These are phyloP conservation scores for Heteractis magnifica DNA, from an alignment of 92 coral and sea anemone genomes.

Conservation along the genomic window DNA sequence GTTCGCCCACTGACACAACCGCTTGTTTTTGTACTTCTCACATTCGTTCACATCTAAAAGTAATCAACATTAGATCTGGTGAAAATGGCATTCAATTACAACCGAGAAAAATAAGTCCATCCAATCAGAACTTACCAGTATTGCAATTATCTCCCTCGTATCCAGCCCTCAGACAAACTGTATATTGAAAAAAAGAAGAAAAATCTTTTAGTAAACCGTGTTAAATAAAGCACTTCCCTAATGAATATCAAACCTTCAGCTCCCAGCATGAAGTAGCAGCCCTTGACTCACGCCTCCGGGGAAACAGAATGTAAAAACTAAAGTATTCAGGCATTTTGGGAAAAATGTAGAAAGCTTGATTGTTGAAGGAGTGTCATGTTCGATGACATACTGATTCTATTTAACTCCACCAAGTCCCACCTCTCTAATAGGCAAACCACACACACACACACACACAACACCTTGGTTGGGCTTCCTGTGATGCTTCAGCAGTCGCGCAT, in stretches of 20 bases:
- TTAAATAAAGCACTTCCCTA: too few species aligned
- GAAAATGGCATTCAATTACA: not conserved
- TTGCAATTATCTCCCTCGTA: constrained; percentile 56
- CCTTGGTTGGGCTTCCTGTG: not conserved
- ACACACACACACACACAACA: too few species aligned
- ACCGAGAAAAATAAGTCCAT: not conserved
- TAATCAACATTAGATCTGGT: not conserved
- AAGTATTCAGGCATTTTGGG: too few species aligned
- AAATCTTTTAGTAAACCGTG: not conserved
- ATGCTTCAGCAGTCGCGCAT: not conserved
- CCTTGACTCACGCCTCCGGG: too few species aligned
- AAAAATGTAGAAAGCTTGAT: too few species aligned
- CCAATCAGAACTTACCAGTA: constrained; percentile 28
- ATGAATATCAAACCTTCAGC: too few species aligned
- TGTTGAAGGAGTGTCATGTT: too few species aligned
- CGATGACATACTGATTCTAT: too few species aligned
- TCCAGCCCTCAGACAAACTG: constrained; percentile 55
- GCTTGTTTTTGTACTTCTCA: constrained; percentile 33
- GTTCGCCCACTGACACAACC: constrained; percentile 43
- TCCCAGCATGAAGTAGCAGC: too few species aligned
- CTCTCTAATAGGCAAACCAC: too few species aligned
- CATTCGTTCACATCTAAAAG: constrained; percentile 55
- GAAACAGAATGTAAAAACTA: too few species aligned
- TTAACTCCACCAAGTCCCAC: too few species aligned
- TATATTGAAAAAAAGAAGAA: not conserved